Percentiles rank a stretch among this genome's conserved stretches.
Evolutionary conservation across 2,888 invertebrate genomes (phyloP).

Genomic region (Xylota segnis): DNA sequence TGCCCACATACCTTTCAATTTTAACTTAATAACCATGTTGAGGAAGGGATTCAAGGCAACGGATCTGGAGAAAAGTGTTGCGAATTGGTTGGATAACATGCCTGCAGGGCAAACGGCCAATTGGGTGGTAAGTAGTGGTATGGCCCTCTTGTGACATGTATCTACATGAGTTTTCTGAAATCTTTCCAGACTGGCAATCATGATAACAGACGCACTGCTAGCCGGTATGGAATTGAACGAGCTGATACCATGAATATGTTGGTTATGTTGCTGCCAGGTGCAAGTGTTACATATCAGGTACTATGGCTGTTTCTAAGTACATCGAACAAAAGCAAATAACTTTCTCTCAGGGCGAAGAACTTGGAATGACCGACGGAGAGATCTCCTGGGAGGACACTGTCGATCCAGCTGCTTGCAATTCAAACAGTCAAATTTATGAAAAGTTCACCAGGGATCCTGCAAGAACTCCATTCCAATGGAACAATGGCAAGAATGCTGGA

Average conservation of each 20-base stretch:
- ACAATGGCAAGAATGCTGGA: slow-evolving; percentile 81
- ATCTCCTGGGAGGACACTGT: slow-evolving; percentile 86
- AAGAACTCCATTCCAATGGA: slow-evolving; percentile 87
- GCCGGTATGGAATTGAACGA: slow-evolving; percentile 87
- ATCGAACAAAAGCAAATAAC: no score
- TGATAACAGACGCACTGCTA: slow-evolving; percentile 87
- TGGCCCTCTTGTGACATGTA: no score
- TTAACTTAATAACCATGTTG: slow-evolving; percentile 86
- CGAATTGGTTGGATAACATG: slow-evolving; percentile 86
- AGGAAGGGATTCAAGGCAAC: slow-evolving; percentile 85
- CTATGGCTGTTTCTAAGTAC: neutral
- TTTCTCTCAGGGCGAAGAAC: slow-evolving; percentile 82
- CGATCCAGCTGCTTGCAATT: slow-evolving; percentile 85
- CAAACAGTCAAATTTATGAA: slow-evolving; percentile 85
- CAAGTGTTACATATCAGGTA: slow-evolving; percentile 87
- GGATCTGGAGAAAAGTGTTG: slow-evolving; percentile 85
- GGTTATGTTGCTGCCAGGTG: slow-evolving; percentile 87
- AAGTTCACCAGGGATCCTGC: slow-evolving; percentile 87
- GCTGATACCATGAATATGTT: slow-evolving; percentile 92
- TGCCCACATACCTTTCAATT: slow-evolving; percentile 88
- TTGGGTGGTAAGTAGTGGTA: slow-evolving; percentile 87
- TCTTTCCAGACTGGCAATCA: slow-evolving; percentile 87
- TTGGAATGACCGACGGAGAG: slow-evolving; percentile 81
- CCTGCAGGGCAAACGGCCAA: slow-evolving; percentile 85
- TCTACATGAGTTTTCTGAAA: neutral